Evolutionary conservation across 2,888 invertebrate genomes (phyloP).

Genomic region (Micoletzkya japonica): DNA sequence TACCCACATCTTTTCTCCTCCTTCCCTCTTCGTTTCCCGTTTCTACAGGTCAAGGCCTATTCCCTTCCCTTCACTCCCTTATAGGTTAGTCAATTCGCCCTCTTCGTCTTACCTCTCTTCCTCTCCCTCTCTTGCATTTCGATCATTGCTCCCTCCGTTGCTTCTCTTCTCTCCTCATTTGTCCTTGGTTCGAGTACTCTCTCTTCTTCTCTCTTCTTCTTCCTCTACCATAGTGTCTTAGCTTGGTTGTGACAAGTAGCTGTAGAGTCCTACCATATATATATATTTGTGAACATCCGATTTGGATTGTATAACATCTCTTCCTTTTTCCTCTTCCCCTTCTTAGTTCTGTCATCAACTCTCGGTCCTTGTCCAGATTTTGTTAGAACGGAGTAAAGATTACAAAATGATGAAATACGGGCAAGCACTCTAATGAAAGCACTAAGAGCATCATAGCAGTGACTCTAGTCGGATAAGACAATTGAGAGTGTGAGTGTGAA

Average conservation of each 20-base stretch:
- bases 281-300: not conserved
- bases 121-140: not conserved
- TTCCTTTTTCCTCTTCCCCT: conserved; percentile 1
- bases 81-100: not conserved
- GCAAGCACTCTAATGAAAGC: too few relatives aligned
- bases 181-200: conserved; percentile 19
- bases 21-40: not conserved
- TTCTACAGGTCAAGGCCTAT: not conserved
- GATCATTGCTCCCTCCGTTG: not conserved
- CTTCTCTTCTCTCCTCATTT: conserved; percentile 8
- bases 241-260: not conserved
- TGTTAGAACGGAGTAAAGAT: too few relatives aligned
- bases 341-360: not conserved
- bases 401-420: too few relatives aligned
- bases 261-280: conserved; percentile 4
- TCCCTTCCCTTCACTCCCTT: conserved; percentile 8
- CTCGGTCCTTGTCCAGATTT: not conserved
- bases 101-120: not conserved
- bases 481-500: too few relatives aligned
- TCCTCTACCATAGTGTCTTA: conserved; percentile 21
- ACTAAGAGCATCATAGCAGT: too few relatives aligned
- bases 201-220: conserved; percentile 7
- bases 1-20: conserved; percentile 3
- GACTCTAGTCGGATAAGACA: too few relatives aligned
- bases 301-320: not conserved